A percentile compares a stretch with the other conserved stretches of the same genome.
Evolutionary conservation across 2,113 vertebrate species (phyloP).

Genomic region (Melanocharis versteri): DNA sequence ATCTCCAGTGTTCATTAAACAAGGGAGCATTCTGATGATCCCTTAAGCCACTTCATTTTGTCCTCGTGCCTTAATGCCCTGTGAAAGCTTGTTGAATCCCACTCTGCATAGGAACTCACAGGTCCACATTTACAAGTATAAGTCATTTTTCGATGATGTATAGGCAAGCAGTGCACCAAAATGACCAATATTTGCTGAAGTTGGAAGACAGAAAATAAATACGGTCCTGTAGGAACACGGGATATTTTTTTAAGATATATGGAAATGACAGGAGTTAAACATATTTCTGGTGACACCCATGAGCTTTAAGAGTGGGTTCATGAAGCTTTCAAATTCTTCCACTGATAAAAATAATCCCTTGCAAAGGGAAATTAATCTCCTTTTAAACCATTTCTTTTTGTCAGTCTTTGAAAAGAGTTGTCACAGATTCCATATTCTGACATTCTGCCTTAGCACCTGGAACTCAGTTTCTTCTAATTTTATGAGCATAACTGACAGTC

Average conservation of each 20-base stretch:
- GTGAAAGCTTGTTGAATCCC: not conserved
- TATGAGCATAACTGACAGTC: not conserved
- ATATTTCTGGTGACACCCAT: not conserved
- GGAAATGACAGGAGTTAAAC: not conserved
- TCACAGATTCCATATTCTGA: not conserved
- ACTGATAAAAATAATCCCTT: not conserved
- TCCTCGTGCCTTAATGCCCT: not conserved
- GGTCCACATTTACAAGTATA: not conserved
- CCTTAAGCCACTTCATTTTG: not conserved
- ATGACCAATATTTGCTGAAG: not conserved
- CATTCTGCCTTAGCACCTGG: not conserved
- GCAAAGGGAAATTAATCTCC: not conserved
- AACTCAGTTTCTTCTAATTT: not conserved
- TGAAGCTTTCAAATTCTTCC: not conserved
- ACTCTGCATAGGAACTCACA: not conserved
- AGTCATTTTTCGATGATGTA: not conserved
- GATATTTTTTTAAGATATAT: not conserved
- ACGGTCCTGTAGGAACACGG: not conserved
- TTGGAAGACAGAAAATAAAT: not conserved
- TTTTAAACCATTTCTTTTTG: not conserved
- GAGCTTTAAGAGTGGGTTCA: not conserved
- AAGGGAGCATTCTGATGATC: not conserved
- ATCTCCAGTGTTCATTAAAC: not conserved
- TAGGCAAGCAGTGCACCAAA: not conserved
- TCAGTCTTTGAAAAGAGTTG: not conserved